These are phyloP conservation scores for Botia almorhae DNA, from an alignment of 2,797 vertebrate genomes.

Conservation along the genomic window DNA sequence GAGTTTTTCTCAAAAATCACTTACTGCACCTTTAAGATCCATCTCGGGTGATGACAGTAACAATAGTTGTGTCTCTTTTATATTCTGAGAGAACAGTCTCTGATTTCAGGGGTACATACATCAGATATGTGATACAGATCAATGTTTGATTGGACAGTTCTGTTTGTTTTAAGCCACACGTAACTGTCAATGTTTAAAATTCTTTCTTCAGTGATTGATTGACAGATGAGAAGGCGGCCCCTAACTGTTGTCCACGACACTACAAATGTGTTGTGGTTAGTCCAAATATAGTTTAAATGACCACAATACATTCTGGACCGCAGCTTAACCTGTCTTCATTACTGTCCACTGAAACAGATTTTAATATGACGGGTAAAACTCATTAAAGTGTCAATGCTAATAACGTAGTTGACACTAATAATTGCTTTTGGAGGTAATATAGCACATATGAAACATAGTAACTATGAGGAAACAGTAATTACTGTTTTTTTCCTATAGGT, in stretches of 20 bases:
- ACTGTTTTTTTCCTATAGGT: slow-evolving; percentile 2
- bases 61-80: too few species aligned
- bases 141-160: too few species aligned
- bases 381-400: slow-evolving; percentile 25
- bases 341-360: neutral
- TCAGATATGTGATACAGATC: too few species aligned
- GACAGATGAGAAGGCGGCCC: too few species aligned
- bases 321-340: neutral
- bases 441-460: neutral
- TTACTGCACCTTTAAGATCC: neutral
- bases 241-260: too few species aligned
- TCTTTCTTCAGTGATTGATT: too few species aligned
- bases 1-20: too few species aligned
- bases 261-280: too few species aligned
- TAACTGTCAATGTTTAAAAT: too few species aligned
- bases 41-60: neutral
- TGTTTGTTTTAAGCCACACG: too few species aligned
- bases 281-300: neutral
- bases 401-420: slow-evolving; percentile 20
- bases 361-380: neutral
- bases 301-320: neutral
- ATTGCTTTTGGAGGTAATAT: slow-evolving; percentile 5
- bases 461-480: slow-evolving; percentile 26
- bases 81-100: too few species aligned
- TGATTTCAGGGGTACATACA: too few species aligned